phyloP scores from a whole-genome alignment of 2,888 invertebrate species.

The Metopia argyrocephala region DNA sequence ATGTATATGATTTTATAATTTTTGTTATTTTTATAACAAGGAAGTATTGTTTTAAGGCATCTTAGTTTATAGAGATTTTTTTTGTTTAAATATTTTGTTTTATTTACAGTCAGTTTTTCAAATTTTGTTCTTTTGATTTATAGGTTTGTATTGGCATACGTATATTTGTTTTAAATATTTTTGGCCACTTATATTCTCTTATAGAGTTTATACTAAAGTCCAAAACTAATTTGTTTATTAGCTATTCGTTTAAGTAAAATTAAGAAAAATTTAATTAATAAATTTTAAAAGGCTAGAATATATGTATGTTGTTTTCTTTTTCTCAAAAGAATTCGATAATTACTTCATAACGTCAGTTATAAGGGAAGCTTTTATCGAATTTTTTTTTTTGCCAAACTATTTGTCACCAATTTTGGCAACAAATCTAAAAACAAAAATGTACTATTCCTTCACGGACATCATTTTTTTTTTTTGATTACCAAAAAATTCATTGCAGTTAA shows the following conservation, averaged over 20 bases:
- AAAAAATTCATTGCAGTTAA: too few relatives aligned
- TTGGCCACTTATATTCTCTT: background rate
- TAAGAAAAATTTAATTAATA: conserved; percentile 4
- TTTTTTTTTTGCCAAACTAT: too few relatives aligned
- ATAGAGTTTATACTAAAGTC: background rate
- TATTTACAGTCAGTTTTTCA: conserved; percentile 12
- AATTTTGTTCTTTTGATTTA: conserved; percentile 28
- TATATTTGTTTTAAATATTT: conserved; percentile 51
- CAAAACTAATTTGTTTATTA: background rate
- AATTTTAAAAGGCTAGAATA: background rate
- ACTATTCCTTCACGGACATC: too few relatives aligned
- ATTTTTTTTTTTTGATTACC: too few relatives aligned
- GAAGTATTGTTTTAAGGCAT: conserved; percentile 64
- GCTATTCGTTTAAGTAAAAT: conserved; percentile 8
- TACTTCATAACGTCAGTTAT: too few relatives aligned
- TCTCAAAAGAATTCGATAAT: too few relatives aligned
- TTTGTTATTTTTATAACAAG: conserved; percentile 59
- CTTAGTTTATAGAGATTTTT: conserved; percentile 57
- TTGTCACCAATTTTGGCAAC: too few relatives aligned
- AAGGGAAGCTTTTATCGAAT: too few relatives aligned
- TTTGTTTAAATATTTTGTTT: conserved; percentile 24
- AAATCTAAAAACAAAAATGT: too few relatives aligned
- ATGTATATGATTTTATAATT: conserved; percentile 41
- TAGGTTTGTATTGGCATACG: conserved; percentile 47
- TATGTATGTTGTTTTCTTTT: background rate